These are phyloP conservation scores for Saccopteryx leptura DNA, from an alignment of 2,113 vertebrate species.

Conservation along the genomic window DNA sequence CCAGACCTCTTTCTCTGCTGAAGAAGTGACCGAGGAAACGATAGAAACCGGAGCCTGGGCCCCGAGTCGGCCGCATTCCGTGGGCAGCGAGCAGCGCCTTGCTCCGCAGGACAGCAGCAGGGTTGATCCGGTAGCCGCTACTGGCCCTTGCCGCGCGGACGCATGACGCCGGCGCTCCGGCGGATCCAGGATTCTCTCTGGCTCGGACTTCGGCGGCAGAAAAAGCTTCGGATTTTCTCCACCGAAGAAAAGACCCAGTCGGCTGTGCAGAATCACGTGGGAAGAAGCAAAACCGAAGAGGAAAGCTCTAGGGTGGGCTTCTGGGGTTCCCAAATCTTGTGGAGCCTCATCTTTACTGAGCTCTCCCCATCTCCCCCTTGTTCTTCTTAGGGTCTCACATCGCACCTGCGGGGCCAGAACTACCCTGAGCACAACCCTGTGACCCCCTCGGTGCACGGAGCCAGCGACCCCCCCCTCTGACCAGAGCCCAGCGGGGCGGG, in stretches of 20 bases:
- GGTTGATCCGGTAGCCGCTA: accelerated
- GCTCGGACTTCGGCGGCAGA: not conserved
- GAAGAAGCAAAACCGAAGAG: not conserved
- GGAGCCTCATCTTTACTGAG: not conserved
- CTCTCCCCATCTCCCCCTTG: not conserved
- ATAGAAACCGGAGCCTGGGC: not conserved
- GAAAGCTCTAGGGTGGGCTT: not conserved
- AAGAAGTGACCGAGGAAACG: not conserved
- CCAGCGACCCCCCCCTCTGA: not conserved
- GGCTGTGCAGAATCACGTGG: not conserved
- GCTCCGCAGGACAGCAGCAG: accelerated
- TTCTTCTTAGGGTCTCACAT: not conserved
- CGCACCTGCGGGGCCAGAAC: not conserved
- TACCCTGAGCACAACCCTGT: not conserved
- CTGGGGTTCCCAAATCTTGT: not conserved
- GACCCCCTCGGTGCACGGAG: not conserved
- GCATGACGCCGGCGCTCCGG: accelerated
- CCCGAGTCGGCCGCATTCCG: accelerated
- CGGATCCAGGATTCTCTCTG: not conserved
- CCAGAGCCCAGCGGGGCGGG: accelerated
- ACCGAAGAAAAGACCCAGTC: not conserved
- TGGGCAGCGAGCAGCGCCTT: not conserved
- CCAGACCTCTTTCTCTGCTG: no score
- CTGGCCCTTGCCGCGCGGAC: accelerated
- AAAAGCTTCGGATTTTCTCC: not conserved